These are phyloP conservation scores for Tenebrio molitor DNA, from an alignment of 1,140 invertebrate species.

Conservation along the genomic window DNA sequence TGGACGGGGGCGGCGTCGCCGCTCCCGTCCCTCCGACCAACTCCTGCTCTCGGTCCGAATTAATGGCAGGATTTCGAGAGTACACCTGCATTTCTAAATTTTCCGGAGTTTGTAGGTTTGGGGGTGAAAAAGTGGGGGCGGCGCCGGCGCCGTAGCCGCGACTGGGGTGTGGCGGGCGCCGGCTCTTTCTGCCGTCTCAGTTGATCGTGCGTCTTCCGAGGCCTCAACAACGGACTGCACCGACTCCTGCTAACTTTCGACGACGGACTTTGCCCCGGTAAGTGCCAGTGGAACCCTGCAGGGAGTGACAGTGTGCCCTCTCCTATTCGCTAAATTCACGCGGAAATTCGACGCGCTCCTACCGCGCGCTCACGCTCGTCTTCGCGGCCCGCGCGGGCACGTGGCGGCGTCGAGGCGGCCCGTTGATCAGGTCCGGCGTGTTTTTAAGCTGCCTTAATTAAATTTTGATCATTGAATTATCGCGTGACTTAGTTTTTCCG, in stretches of 20 bases:
- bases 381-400: too few relatives aligned
- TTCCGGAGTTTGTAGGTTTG: conserved; percentile 44
- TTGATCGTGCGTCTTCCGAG: conserved; percentile 57
- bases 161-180: conserved; percentile 62
- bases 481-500: not conserved
- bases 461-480: not conserved
- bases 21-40: not conserved
- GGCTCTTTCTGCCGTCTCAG: conserved; percentile 58
- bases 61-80: conserved; percentile 22
- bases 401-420: not conserved
- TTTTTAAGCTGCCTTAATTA: not conserved
- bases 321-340: not conserved
- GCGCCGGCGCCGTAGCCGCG: conserved; percentile 59
- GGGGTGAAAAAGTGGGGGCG: conserved; percentile 50
- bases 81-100: conserved; percentile 50
- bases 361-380: too few relatives aligned
- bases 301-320: not conserved
- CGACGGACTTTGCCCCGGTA: not conserved
- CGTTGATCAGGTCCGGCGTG: not conserved
- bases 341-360: too few relatives aligned
- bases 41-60: not conserved
- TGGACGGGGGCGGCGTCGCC: not conserved
- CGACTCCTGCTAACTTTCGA: not conserved
- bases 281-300: not conserved
- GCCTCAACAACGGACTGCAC: conserved; percentile 43